Base-by-base conservation (phyloP, 2,113 vertebrate genomes). In the Apteryx mantelli region DNA sequence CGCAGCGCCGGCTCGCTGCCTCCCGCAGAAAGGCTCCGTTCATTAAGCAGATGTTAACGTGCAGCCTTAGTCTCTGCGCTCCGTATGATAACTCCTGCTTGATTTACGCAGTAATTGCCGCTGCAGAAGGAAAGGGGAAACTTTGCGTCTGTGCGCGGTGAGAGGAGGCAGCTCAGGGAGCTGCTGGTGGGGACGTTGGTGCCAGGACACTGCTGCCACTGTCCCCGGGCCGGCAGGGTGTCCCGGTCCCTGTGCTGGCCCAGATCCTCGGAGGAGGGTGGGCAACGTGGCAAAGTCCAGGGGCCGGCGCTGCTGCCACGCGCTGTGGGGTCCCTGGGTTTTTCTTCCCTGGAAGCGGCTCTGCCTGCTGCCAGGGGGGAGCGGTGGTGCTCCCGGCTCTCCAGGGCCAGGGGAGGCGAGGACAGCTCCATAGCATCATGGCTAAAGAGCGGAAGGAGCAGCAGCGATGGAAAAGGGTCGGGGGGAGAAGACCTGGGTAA, bases 251-350 rank as follows among this genome's bases (percentile, higher is more conserved):
- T 1, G 4, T 30, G 4, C 11, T 2, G 6, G 8, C 7, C 30
- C 78, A 3, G 0, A 40, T n/a, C 40, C 50, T 21, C 10, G 44
- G 60, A 42, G 56, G 7, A 34, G 30, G 42, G 40, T 7, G 5
- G 34, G 50, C 64, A 30, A 32, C 11, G 8, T 48, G 48, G 48
- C 32, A 32, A 40, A 56, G 32, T 9, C 61, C 28, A 17, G 11
- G 19, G 8, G 70, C 61, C 53, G 24, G 64, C n/a, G 14, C 2
- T 3, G 52, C 73, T 11, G 20, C 34, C 36, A 7, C 1, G 0
- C 5, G 52, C 28, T 30, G 0, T 11, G 30, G 7, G 18, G 11
- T 48, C 18, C 38, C 20, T 48, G 38, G 5, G 40, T 25, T 55
- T 63, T 48, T 15, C 20, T 25, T 28, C 65, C 11, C 3, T 5